Evolutionary conservation across 2,113 vertebrate species (phyloP).

Genomic region (Ochotona curzoniae): DNA sequence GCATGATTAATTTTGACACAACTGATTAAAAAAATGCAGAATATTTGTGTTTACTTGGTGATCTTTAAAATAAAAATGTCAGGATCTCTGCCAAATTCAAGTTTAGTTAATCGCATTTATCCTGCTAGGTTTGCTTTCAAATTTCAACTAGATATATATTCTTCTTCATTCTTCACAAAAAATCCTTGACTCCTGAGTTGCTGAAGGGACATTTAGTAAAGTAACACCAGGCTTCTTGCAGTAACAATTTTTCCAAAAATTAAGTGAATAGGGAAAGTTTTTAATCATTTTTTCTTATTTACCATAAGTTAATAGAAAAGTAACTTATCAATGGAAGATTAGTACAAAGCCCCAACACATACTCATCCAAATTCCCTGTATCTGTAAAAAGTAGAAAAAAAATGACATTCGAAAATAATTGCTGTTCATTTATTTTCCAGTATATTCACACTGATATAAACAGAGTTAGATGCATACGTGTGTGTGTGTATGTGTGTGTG

Average conservation of each 20-base stretch:
- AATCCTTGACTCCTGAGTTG: neutral
- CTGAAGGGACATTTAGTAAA: slow-evolving; percentile 14
- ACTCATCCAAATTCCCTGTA: neutral
- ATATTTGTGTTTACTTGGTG: slow-evolving; percentile 57
- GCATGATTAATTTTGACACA: slow-evolving; percentile 21
- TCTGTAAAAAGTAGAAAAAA: neutral
- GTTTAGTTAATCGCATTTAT: slow-evolving; percentile 46
- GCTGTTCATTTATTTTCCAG: neutral
- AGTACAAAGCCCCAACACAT: neutral
- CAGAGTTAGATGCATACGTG: neutral
- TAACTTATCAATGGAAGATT: neutral
- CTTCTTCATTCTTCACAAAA: neutral
- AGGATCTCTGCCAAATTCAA: slow-evolving; percentile 40
- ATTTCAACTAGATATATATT: slow-evolving; percentile 52
- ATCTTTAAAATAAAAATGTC: slow-evolving; percentile 49
- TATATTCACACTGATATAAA: neutral
- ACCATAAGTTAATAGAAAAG: neutral
- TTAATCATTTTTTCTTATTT: neutral
- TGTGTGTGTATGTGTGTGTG: too few relatives aligned
- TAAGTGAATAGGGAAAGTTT: neutral
- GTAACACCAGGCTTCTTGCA: neutral
- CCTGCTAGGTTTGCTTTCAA: slow-evolving; percentile 7
- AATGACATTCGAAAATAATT: neutral
- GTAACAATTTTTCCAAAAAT: neutral
- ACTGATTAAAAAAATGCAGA: slow-evolving; percentile 31